Evolutionary conservation across 2,113 vertebrate species (phyloP), one percentile per base, ranked within the genome.

Genomic region (Saguinus imperator): DNA sequence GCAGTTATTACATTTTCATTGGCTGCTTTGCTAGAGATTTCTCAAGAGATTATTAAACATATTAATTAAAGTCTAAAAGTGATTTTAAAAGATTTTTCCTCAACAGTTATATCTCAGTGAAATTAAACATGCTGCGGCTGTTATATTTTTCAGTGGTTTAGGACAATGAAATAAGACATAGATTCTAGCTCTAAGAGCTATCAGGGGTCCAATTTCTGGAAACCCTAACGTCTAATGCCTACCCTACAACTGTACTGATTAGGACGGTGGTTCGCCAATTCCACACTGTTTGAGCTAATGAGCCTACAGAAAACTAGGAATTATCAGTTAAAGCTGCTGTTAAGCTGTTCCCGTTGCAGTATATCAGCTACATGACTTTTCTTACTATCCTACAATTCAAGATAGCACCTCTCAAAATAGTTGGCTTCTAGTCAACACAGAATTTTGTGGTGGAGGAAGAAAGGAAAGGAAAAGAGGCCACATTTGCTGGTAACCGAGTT

Each of bases 171-270:
- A 97, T 97, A 98, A 98, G 94, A 88, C 94, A n/a, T 40, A 96
- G 89, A 10, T 87, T 93, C 58, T 95, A 93, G 96, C 94, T 97
- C 95, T 52, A 97, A 96, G 83, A 93, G 76, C 92, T 97, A 97
- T 92, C 98, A 96, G 89, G 97, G 97, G 96, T 98, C 97, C 98
- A 97, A 98, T 98, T 50, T 92, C 83, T 96, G 95, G 95, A 97
- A 98, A 97, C 83, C 91, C 57, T 96, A 97, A 98, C 0, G 95
- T 82, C 98, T 98, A 96, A 88, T 95, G 76, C 89, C 94, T 88
- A 97, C 96, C 97, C 97, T 91, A 97, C 86, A 94, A 83, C 94
- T 80, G 80, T 82, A 96, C 83, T 97, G 94, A 95, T 98, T 94
- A 97, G 95, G 97, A 93, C 80, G 85, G 68, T 75, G 93, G 37